A percentile compares a stretch with the other conserved stretches of the same genome.
Conservation (phyloP, 2,113 vertebrate genomes). For the Lanius collurio region DNA sequence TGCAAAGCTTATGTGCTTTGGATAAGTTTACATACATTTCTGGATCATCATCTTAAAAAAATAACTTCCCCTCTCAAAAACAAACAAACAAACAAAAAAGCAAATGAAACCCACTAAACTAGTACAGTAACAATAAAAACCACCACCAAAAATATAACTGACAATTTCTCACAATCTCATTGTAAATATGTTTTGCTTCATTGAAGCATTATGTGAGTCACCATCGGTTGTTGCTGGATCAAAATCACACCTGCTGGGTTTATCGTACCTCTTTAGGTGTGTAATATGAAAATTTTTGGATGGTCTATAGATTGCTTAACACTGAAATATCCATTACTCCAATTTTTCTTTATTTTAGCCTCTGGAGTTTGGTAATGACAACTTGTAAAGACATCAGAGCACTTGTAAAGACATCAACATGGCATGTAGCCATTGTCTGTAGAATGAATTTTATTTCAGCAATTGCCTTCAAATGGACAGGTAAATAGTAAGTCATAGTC, state of each 20-base stretch:
- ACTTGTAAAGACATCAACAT: background rate
- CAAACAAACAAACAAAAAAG: background rate
- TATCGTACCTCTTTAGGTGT: background rate
- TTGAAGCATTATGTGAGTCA: background rate
- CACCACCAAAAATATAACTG: background rate
- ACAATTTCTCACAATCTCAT: background rate
- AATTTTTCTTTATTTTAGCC: background rate
- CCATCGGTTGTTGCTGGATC: background rate
- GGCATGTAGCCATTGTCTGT: no score
- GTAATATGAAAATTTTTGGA: background rate
- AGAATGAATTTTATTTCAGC: background rate
- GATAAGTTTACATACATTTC: background rate
- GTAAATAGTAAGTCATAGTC: background rate
- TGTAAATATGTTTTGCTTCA: background rate
- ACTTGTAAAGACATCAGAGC: background rate
- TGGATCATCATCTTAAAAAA: background rate
- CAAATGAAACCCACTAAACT: background rate
- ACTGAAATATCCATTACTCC: background rate
- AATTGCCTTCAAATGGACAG: background rate
- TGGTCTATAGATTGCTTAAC: background rate
- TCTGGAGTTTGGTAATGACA: background rate
- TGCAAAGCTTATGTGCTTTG: background rate
- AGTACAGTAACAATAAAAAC: background rate
- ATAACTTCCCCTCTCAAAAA: fast-evolving
- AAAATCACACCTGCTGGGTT: background rate